phyloP scores from a whole-genome alignment of 2,113 vertebrate genomes.

The Chaetops frenatus region DNA sequence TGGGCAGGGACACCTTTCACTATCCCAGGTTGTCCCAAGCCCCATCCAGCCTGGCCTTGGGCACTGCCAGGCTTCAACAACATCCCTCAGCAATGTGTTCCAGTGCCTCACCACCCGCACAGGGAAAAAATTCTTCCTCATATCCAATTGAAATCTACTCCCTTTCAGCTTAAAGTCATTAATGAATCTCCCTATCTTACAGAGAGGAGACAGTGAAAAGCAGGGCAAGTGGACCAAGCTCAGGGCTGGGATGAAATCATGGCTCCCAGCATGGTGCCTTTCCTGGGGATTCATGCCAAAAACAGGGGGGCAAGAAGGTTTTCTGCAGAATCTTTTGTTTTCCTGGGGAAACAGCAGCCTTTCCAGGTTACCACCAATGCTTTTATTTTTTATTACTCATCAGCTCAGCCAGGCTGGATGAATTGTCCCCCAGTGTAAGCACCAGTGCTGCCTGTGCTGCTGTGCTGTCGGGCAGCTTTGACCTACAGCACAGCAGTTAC shows the following conservation, averaged over 20 bases:
- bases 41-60: fast-evolving
- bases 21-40: neutral
- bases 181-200: neutral
- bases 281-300: neutral
- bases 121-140: neutral
- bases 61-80: neutral
- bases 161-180: neutral
- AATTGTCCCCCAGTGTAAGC: neutral
- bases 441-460: neutral
- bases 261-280: neutral
- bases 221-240: neutral
- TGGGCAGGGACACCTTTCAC: neutral
- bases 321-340: neutral
- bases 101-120: neutral
- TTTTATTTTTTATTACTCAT: neutral
- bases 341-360: neutral
- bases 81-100: neutral
- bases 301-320: neutral
- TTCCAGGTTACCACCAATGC: neutral
- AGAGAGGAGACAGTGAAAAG: neutral
- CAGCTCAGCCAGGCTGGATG: neutral
- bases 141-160: neutral
- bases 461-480: neutral
- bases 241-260: neutral
- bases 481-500: neutral